phyloP scores from a whole-genome alignment of 2,888 invertebrate genomes.

The Ptilodon capucinus region DNA sequence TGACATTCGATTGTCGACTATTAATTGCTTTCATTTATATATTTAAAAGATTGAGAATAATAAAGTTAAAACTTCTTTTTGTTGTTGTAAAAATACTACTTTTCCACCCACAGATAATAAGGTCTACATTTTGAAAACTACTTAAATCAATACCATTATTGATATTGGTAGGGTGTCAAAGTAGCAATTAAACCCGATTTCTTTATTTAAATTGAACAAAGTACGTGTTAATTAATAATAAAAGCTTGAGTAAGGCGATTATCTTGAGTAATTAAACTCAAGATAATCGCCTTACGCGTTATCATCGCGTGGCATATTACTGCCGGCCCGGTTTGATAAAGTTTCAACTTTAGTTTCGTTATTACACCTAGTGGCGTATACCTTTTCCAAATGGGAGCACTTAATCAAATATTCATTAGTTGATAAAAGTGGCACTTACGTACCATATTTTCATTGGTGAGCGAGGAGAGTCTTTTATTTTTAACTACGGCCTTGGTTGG shows the following conservation, averaged over 20 bases:
- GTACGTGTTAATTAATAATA: slow-evolving; percentile 45
- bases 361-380: slow-evolving; percentile 23
- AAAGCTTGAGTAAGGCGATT: slow-evolving; percentile 48
- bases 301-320: slow-evolving; percentile 71
- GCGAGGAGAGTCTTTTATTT: not conserved
- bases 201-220: slow-evolving; percentile 11
- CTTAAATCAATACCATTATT: too few relatives aligned
- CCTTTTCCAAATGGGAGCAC: slow-evolving; percentile 35
- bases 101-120: too few relatives aligned
- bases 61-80: too few relatives aligned
- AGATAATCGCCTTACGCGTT: slow-evolving; percentile 55
- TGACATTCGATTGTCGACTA: too few relatives aligned
- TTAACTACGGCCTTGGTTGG: too few relatives aligned
- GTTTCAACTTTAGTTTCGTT: slow-evolving; percentile 35
- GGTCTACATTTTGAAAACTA: too few relatives aligned
- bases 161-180: too few relatives aligned
- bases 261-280: slow-evolving; percentile 67
- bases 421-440: slow-evolving; percentile 31
- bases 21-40: too few relatives aligned
- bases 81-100: too few relatives aligned
- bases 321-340: slow-evolving; percentile 59
- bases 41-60: too few relatives aligned
- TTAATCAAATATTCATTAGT: slow-evolving; percentile 53
- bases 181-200: slow-evolving; percentile 5
- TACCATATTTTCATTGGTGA: slow-evolving; percentile 8